Base-by-base conservation (phyloP, 2,888 invertebrate genomes). In the Magallana nippona region DNA sequence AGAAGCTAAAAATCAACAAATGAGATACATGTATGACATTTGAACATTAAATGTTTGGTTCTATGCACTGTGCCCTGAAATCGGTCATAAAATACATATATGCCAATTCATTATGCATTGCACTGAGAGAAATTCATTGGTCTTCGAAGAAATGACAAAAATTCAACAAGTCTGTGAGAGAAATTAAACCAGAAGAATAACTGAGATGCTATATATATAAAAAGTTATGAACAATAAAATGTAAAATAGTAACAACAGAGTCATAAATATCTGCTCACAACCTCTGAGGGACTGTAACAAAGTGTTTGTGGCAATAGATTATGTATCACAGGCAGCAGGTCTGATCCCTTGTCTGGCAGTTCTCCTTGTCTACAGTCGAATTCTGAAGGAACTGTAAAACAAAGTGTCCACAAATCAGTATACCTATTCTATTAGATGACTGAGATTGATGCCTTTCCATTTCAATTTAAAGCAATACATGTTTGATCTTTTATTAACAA, bases 381-480 rank as follows among this genome's bases (percentile, higher is more conserved):
- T 91, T 81, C 91, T 85, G 89, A 91, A 91, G 57, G 91, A 91
- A 82, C 91, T 91, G 89, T 27, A 87, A 87, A 63, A 82, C 27
- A 85, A 78, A 82, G 63, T 82, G 78, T 32, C 44, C 44, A 44
- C 44, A 44, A 44, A 44, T 44, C 44, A 44, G 44, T 8, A 44
- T 44, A 44, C 44, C 44, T 44, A 44, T 44, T 44, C 44, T 44
- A 5, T 44, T 44, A 44, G 0, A 44, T 44, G 44, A 44, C 44
- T 44, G 44, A 44, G 44, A 44, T 8, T 44, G 5, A 44, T 44
- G 44, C 44, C 44, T 44, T 44, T 44, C 8, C 44, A 44, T 44
- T 8, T 8, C 8, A 44, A 44, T 44, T 44, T 3, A 44, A 44
- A 44, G 44, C 44, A 44, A 44, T 8, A 44, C 44, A 44, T 44